A percentile compares a stretch with the other conserved stretches of the same genome.
phyloP scores from a whole-genome alignment of 2,888 invertebrate genomes.

The Drosophila mercatorum region DNA sequence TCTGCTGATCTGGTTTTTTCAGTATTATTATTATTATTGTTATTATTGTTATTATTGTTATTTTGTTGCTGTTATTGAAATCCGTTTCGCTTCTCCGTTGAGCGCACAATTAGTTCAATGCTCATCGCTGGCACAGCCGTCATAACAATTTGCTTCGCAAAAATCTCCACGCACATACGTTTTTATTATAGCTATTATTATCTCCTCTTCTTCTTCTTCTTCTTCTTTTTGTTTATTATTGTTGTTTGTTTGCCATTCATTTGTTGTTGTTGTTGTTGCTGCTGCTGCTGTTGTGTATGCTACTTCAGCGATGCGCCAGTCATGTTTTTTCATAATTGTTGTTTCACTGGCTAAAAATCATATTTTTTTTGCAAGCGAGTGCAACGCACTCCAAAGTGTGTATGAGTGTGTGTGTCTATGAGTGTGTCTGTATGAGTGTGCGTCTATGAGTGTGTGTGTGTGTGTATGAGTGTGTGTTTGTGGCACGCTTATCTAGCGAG shows the following conservation, averaged over 20 bases:
- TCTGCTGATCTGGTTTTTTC: conserved; percentile 1
- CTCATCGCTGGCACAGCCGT: conserved; percentile 55
- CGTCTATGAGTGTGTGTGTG: conserved; percentile 8
- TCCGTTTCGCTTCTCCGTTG: conserved; percentile 62
- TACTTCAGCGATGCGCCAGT: conserved; percentile 15
- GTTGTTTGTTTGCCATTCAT: conserved; percentile 8
- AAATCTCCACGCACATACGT: conserved; percentile 20
- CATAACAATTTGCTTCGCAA: conserved; percentile 66
- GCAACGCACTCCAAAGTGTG: conserved; percentile 60
- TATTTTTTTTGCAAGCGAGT: conserved; percentile 46
- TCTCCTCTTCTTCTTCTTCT: neutral
- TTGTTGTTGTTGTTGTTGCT: neutral
- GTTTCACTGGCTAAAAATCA: conserved; percentile 34
- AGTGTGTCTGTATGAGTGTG: neutral
- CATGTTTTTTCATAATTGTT: conserved; percentile 45
- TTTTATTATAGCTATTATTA: conserved; percentile 40
- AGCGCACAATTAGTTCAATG: conserved; percentile 79
- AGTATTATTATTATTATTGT: neutral
- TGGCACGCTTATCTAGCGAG: conserved; percentile 74
- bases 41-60: conserved; percentile 6
- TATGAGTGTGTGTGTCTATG: conserved; percentile 25
- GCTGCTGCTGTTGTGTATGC: neutral
- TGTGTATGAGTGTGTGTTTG: conserved; percentile 37
- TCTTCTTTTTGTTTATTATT: conserved; percentile 23
- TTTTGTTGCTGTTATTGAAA: conserved; percentile 35